Evolutionary conservation across 1,140 invertebrate species (phyloP), one percentile per base, ranked within the genome.

Genomic region (Caenorhabditis tropicalis): DNA sequence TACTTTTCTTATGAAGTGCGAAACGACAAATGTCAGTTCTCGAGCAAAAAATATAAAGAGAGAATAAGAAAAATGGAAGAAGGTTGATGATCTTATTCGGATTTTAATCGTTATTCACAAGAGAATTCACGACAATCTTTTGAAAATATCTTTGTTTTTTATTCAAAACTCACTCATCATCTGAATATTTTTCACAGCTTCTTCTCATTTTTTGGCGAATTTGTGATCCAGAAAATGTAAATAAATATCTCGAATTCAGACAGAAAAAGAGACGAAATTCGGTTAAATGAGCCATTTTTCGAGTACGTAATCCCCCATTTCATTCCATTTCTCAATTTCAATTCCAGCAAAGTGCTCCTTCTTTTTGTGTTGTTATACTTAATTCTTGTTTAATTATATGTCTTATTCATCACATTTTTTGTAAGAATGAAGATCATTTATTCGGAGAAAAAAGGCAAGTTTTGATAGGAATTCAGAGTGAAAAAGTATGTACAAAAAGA

Each of bases 151-250:
- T n/a, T n/a, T 19, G 10, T 19, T 19, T 51, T 51, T 51, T 51
- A 10, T 51, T 51, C n/a, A n/a, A n/a, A 65, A 65, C 65, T 74
- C 29, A 74, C 65, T 74, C 65, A 27, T 74, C 29, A 43, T 74
- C 29, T 1, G 65, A 39, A 74, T 74, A 74, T 27, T 27, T 36
- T 33, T 65, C 31, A 36, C 29, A 36, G 36, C 36, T 24, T 43
- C 65, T 43, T 43, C 15, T 43, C 65, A 74, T 74, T 21, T 46
- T n/a, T 46, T 46, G 6, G 9, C 10, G 65, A 2, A 0, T 33
- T 65, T 36, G 19, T 65, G 36, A 29, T 43, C 21, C n/a, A 43
- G 9, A 74, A 56, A 27, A 43, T 74, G 65, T 10, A 74, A 74
- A 74, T 74, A 15, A 19, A 36, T 16, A 0, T 51, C 21, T 7